Percentiles rank a stretch among this genome's conserved stretches.
These are phyloP conservation scores for Strix occidentalis DNA, from an alignment of 2,797 vertebrate species.

Conservation along the genomic window DNA sequence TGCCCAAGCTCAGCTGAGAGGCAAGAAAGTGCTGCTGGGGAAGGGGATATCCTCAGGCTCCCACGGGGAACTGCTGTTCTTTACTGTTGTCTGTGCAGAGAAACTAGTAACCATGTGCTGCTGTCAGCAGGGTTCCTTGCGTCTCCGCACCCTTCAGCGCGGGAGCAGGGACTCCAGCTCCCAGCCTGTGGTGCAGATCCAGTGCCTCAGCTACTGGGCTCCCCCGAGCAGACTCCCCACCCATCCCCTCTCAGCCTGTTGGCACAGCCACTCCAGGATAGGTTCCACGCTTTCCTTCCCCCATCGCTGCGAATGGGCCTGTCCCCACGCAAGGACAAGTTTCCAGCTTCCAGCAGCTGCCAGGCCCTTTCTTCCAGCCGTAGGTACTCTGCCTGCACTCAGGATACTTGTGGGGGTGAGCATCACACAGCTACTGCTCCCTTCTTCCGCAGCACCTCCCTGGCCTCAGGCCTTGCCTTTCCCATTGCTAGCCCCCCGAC, in stretches of 20 bases:
- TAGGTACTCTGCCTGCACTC: not conserved
- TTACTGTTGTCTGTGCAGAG: not conserved
- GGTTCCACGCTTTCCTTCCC: not conserved
- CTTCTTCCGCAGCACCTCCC: not conserved
- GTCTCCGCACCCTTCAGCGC: not conserved
- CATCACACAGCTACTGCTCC: not conserved
- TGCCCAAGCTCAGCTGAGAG: not conserved
- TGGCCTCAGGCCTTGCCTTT: not conserved
- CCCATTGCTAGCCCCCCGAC: fast-evolving
- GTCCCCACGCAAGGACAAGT: not conserved
- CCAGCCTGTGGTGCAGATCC: not conserved
- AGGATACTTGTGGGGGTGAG: not conserved
- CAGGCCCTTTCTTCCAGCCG: not conserved
- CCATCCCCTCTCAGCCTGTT: not conserved
- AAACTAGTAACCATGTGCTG: not conserved
- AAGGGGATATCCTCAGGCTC: not conserved
- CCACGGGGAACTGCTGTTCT: not conserved
- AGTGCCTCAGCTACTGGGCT: not conserved
- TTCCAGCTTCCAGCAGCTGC: not conserved
- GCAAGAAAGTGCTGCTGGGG: not conserved
- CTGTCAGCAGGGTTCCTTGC: fast-evolving
- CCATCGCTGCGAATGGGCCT: not conserved
- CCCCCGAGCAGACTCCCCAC: not conserved
- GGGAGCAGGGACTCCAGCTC: not conserved
- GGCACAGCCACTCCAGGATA: not conserved